These are phyloP conservation scores for Isurus oxyrinchus DNA, from an alignment of 2,113 vertebrate genomes.

Conservation along the genomic window DNA sequence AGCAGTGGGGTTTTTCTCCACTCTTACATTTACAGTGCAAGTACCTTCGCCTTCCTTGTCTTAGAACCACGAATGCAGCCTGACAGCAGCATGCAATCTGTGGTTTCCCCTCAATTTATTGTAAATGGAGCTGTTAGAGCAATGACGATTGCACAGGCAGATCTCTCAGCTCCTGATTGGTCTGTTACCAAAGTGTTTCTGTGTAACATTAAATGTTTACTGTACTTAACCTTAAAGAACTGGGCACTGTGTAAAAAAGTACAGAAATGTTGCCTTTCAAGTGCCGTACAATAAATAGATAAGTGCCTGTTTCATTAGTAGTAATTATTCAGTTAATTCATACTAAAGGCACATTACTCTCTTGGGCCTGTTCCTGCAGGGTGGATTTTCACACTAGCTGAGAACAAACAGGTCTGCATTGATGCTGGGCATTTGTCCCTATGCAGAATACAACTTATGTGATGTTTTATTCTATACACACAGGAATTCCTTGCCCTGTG, in stretches of 20 bases:
- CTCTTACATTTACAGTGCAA: background rate
- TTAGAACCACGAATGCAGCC: background rate
- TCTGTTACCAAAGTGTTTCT: background rate
- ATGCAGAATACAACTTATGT: background rate
- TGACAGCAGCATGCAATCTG: background rate
- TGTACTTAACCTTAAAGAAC: conserved; percentile 16
- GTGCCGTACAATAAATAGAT: conserved; percentile 1
- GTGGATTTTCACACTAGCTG: background rate
- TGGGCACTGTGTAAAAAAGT: background rate
- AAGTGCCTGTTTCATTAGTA: conserved; percentile 27
- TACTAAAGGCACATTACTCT: conserved; percentile 4
- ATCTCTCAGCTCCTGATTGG: background rate
- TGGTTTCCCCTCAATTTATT: conserved; percentile 25
- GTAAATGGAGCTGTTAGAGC: background rate
- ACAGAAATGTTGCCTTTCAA: conserved; percentile 20
- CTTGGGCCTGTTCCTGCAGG: conserved; percentile 15
- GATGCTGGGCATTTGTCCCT: background rate
- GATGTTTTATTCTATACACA: background rate
- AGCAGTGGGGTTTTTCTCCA: background rate
- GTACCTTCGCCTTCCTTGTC: background rate
- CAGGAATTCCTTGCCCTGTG: conserved; percentile 2
- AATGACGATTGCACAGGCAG: background rate
- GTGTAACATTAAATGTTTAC: conserved; percentile 8
- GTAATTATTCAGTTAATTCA: conserved; percentile 34
- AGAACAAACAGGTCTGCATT: background rate